phyloP scores from a whole-genome alignment of 2,797 vertebrate genomes.

The Sandelia bainsii region DNA sequence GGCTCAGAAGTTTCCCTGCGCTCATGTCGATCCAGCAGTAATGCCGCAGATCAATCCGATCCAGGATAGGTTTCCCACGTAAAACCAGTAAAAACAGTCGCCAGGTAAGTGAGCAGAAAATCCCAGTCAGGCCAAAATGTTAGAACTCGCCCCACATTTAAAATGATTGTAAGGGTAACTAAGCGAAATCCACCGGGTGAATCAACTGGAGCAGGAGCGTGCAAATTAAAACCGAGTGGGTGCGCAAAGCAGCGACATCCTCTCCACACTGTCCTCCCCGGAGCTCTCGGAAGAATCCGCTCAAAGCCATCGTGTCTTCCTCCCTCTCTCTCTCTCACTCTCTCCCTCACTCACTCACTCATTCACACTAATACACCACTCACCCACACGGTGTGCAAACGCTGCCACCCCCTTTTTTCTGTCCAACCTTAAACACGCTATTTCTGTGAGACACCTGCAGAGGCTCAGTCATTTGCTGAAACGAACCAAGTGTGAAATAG shows the following conservation, averaged over 20 bases:
- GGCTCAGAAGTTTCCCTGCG: slow-evolving; percentile 26
- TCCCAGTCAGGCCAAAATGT: not conserved
- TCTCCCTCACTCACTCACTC: not conserved
- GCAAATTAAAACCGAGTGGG: not conserved
- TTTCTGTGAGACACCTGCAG: not conserved
- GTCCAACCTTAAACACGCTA: not conserved
- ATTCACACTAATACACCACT: not conserved
- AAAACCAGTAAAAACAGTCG: not conserved
- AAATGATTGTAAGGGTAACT: too few relatives aligned
- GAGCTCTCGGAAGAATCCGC: not conserved
- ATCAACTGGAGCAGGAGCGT: not conserved
- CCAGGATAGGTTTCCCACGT: not conserved
- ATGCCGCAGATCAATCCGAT: not conserved
- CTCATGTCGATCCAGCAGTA: slow-evolving; percentile 6
- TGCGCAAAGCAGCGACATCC: slow-evolving; percentile 20
- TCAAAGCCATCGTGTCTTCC: not conserved
- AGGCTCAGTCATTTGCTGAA: not conserved
- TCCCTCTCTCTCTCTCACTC: not conserved
- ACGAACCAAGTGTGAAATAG: too few relatives aligned
- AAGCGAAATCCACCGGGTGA: not conserved
- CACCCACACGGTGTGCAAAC: not conserved
- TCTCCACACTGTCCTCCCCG: not conserved
- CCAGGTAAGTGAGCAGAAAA: slow-evolving; percentile 10
- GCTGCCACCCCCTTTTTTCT: too few relatives aligned
- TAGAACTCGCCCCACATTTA: not conserved